Evolutionary conservation across 1,140 invertebrate species (phyloP).

Genomic region (Linepithema humile): DNA sequence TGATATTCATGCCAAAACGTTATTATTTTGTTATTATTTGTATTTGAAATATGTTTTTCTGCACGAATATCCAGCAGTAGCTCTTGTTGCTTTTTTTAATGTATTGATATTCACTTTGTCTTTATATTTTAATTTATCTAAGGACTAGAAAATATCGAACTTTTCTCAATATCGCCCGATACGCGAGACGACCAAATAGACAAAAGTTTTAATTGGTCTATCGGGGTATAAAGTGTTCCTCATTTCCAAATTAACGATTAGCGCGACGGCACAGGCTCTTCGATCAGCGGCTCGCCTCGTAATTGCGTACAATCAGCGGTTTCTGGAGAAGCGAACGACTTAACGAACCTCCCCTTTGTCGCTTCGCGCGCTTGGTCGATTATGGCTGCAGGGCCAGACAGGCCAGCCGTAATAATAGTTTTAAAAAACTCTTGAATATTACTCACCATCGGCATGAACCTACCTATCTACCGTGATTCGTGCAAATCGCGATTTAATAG

Average conservation of each 20-base stretch:
- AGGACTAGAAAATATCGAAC: slow-evolving; percentile 3
- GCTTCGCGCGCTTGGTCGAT: slow-evolving; percentile 59
- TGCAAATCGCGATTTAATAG: slow-evolving; percentile 71
- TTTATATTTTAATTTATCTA: not conserved
- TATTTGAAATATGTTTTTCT: not conserved
- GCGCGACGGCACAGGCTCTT: slow-evolving; percentile 20
- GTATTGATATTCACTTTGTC: not conserved
- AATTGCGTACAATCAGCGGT: slow-evolving; percentile 65
- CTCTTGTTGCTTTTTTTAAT: not conserved
- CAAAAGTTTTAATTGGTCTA: slow-evolving; percentile 55
- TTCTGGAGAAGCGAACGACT: slow-evolving; percentile 60
- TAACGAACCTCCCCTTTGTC: slow-evolving; percentile 70
- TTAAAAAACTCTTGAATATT: slow-evolving; percentile 67
- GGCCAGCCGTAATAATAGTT: slow-evolving; percentile 62
- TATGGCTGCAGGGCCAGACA: slow-evolving; percentile 43
- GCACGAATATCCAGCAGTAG: no score
- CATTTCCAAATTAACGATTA: slow-evolving; percentile 53
- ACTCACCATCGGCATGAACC: slow-evolving; percentile 26
- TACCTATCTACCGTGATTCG: slow-evolving; percentile 59
- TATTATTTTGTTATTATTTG: no score
- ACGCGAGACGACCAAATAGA: slow-evolving; percentile 17
- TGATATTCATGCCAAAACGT: no score
- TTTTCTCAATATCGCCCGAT: not conserved
- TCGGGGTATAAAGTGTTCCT: slow-evolving; percentile 15
- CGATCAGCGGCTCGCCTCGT: slow-evolving; percentile 54